Conservation (phyloP, 2,113 vertebrate genomes). For the Cervus canadensis region DNA sequence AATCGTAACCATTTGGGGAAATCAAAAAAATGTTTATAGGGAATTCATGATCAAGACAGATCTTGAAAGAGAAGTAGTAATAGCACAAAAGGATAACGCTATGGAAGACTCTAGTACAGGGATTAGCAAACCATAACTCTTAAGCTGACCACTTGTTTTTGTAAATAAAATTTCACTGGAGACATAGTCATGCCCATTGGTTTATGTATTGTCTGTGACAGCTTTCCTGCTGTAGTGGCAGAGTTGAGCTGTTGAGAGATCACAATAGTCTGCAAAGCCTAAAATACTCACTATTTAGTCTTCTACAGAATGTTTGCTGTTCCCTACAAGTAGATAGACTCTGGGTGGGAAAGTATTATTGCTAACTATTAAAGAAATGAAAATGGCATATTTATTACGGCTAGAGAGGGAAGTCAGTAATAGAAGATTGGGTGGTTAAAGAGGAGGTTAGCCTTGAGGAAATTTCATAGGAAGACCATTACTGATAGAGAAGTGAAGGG, state of each 20-base stretch:
- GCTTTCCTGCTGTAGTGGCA: not conserved
- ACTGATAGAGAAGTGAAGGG: not conserved
- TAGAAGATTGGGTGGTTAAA: not conserved
- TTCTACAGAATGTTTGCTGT: not conserved
- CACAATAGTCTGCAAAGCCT: not conserved
- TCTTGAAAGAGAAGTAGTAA: not conserved
- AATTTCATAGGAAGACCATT: not conserved
- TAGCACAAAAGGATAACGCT: not conserved
- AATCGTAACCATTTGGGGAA: not conserved
- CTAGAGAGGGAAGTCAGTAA: not conserved
- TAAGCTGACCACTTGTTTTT: not conserved
- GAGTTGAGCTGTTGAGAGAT: not conserved
- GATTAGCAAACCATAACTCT: not conserved
- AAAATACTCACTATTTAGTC: not conserved
- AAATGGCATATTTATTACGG: not conserved
- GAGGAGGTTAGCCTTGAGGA: not conserved
- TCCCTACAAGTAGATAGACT: not conserved
- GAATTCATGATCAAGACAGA: not conserved
- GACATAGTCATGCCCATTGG: not conserved
- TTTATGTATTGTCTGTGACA: not conserved
- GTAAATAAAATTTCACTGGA: not conserved
- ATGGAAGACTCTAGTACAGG: not conserved
- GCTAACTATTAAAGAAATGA: constrained; percentile 5
- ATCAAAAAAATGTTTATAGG: not conserved
- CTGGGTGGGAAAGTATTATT: not conserved